phyloP scores from a whole-genome alignment of 2,888 invertebrate genomes.

The Aphodius sticticus region DNA sequence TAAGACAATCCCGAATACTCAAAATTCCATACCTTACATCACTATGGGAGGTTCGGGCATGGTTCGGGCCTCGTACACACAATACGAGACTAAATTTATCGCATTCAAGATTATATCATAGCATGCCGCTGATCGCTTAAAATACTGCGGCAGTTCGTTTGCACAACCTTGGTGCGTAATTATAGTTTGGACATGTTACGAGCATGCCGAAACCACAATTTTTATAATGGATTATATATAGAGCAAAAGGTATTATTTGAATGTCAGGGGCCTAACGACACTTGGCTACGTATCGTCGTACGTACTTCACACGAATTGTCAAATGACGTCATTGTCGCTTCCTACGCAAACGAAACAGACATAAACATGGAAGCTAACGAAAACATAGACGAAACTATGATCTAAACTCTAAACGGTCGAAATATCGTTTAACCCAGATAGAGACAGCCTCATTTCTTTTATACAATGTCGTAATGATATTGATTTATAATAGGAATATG shows the following conservation, averaged over 20 bases:
- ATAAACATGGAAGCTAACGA: background rate
- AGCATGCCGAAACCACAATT: slow-evolving; percentile 5
- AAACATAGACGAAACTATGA: background rate
- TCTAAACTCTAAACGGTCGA: background rate
- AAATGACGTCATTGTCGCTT: background rate
- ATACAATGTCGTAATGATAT: background rate
- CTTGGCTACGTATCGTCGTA: background rate
- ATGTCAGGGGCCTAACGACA: background rate
- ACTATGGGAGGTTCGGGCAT: background rate
- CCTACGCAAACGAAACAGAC: background rate
- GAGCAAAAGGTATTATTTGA: background rate
- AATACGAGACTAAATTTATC: slow-evolving; percentile 20
- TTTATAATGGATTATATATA: slow-evolving; percentile 9
- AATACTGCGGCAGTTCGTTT: slow-evolving; percentile 22
- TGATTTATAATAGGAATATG: background rate
- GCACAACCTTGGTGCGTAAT: slow-evolving; percentile 20
- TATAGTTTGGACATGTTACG: slow-evolving; percentile 10
- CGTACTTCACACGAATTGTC: slow-evolving; percentile 9
- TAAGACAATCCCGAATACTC: background rate
- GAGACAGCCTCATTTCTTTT: background rate
- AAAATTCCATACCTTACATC: background rate
- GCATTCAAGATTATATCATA: slow-evolving; percentile 20
- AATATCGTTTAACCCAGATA: background rate
- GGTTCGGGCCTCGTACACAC: background rate
- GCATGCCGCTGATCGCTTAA: slow-evolving; percentile 18